Evolutionary conservation across 2,888 invertebrate genomes (phyloP), one percentile per base, ranked within the genome.

Genomic region (Aphodius sticticus): DNA sequence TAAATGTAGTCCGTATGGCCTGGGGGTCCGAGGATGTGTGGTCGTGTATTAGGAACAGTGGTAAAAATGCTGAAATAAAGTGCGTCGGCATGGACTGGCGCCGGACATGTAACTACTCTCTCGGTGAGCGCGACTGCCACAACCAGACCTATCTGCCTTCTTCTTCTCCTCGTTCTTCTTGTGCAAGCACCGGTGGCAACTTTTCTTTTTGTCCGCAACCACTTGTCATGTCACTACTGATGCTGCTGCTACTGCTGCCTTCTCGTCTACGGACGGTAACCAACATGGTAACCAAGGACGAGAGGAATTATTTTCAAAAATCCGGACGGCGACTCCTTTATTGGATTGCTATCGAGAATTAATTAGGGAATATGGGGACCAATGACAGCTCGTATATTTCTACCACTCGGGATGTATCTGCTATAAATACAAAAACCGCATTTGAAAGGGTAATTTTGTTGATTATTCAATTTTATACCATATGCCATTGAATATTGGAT

Each of bases 121-220:
- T 53, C 53, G 53, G 53, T 53, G 53, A 53, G 12, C 53, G 53
- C 53, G 53, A 53, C 53, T 53, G 53, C 53, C 53, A 9, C 53
- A 53, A 53, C 53, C 53, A 53, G 53, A 12, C 53, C 53, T 53
- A 53, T 53, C 53, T 53, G 7, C 53, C 80, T 71, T 79, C 53
- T 53, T 53, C 53, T 7, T 12, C 53, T 53, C 12, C 53, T 9
- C 53, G 53, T 53, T 53, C 53, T 12, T 26, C 26, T 26, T 26
- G 26, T 26, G 26, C 77, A 74, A 80, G 80, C 80, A 84, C 85
- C 81, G 82, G 83, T 82, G 83, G 83, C 85, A 85, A 85, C 83
- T 86, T 85, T 86, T 85, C 85, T 86, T 86, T 87, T 87, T 87
- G 86, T 83, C 85, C 82, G 85, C 86, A 86, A 86, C 86, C 86